Base-by-base conservation (phyloP, 1,140 invertebrate genomes). In the Amphibalanus amphitrite region DNA sequence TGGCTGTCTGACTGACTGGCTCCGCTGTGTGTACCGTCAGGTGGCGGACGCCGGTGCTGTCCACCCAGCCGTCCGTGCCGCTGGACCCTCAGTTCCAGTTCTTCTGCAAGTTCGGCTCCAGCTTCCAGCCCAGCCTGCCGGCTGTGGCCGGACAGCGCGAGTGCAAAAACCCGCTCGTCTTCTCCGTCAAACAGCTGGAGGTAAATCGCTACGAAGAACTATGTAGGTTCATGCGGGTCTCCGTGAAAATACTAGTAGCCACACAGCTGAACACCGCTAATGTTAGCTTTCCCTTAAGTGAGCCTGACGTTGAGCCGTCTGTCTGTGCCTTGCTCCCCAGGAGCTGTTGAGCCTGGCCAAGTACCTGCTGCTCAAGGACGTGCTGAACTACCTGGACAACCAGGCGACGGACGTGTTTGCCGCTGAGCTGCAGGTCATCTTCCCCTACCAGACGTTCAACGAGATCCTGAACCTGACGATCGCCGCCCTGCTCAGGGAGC, bases 381-480 rank as follows among this genome's bases (percentile, higher is more conserved):
- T 85, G 29, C 80, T 97, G 59, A 84, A 83, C 30, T 78, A 77
- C 69, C 80, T 97, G 70, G 93, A 98, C 79, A 86, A 89, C 71
- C 88, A 92, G 79, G 88, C 91, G 28, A 82, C 86, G 71, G 90
- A 95, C 81, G 86, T 93, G 10, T 81, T 79, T 74, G 71, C 74
- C 23, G 76, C 75, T 70, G 84, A 84, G 70, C 82, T 82, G 77
- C 83, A 89, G 47, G 82, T 87, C 79, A 86, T 89, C 71, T 93
- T 91, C 75, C 89, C 90, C 3, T 97, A 95, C 79, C 88, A 90
- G 77, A 92, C 90, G 3, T 94, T 96, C 78, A 97, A 92, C 74
- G 96, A 99, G 82, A 93, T 91, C 0, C 82, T 98, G 67, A 97
- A 93, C 81, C 82, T 98, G 65, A 93, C 95, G 0, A 87, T 96